phyloP scores from a whole-genome alignment of 35 echinoderm and acorn worm species.

The Ptychodera flava region DNA sequence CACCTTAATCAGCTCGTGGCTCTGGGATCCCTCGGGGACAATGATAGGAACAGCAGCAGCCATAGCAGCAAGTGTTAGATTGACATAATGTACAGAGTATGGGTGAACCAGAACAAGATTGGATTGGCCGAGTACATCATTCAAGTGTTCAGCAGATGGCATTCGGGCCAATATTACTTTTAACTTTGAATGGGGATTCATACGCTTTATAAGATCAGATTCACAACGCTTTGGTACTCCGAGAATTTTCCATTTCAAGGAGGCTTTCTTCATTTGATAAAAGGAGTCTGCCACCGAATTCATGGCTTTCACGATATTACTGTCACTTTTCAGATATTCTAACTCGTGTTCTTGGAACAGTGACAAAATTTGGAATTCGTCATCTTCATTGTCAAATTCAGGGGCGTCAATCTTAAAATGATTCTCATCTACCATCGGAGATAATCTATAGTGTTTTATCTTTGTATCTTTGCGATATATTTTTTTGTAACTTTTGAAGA shows the following conservation, averaged over 20 bases:
- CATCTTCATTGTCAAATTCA: not conserved
- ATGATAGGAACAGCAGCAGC: not conserved
- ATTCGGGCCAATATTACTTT: not conserved
- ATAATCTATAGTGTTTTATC: not conserved
- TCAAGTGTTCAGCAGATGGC: not conserved
- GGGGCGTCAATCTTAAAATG: not conserved
- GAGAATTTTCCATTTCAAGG: not conserved
- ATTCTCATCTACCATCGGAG: not conserved
- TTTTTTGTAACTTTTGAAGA: not conserved
- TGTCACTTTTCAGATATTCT: not conserved
- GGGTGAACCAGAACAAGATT: not conserved
- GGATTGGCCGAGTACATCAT: not conserved
- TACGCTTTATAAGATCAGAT: not conserved
- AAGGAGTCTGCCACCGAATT: not conserved
- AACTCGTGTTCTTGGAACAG: not conserved
- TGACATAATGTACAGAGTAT: not conserved
- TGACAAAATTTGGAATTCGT: not conserved
- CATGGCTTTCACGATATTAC: not conserved
- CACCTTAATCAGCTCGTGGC: not conserved
- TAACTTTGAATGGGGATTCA: not conserved
- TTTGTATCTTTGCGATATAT: not conserved
- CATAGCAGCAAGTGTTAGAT: not conserved
- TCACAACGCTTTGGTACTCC: not conserved
- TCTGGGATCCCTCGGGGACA: not conserved
- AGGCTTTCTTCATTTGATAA: not conserved